These are phyloP conservation scores for Propithecus perrieri DNA, from an alignment of 2,797 vertebrate genomes.

Conservation along the genomic window DNA sequence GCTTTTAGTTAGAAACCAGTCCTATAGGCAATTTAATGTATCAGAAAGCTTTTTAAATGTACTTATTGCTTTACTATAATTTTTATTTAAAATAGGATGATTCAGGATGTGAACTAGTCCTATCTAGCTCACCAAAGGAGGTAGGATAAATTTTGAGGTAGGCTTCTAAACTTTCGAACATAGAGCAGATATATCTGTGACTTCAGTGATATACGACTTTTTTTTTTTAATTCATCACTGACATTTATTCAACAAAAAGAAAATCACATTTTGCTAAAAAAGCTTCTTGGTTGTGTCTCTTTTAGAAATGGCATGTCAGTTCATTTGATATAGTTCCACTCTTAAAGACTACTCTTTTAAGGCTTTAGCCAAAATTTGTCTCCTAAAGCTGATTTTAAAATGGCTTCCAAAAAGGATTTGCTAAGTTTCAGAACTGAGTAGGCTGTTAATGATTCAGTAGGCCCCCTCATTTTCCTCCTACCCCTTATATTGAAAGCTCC, in stretches of 20 bases:
- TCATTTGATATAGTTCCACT: conserved; percentile 38
- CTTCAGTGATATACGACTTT: background rate
- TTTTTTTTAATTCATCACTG: background rate
- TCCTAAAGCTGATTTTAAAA: conserved; percentile 52
- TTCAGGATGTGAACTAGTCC: background rate
- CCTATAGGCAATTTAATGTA: conserved; percentile 14
- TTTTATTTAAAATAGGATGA: conserved; percentile 36
- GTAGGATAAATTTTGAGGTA: conserved; percentile 36
- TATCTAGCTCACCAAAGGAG: background rate
- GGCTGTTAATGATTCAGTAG: conserved; percentile 68
- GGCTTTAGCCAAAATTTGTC: conserved; percentile 55
- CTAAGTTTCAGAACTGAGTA: conserved; percentile 57
- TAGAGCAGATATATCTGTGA: background rate
- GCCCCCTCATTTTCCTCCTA: conserved; percentile 61
- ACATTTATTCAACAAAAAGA: conserved; percentile 28
- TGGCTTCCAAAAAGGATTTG: conserved; percentile 55
- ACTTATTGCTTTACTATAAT: conserved; percentile 8
- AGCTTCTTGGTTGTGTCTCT: conserved; percentile 37
- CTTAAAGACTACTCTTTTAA: conserved; percentile 46
- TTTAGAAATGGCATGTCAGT: conserved; percentile 44
- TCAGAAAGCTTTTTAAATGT: conserved; percentile 20
- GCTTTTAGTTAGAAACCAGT: conserved; percentile 43
- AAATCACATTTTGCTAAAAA: conserved; percentile 45
- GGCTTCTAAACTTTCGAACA: conserved; percentile 27
- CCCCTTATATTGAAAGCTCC: conserved; percentile 58